These are phyloP conservation scores for Peromyscus maniculatus DNA, from an alignment of 2,113 vertebrate genomes.

Conservation along the genomic window DNA sequence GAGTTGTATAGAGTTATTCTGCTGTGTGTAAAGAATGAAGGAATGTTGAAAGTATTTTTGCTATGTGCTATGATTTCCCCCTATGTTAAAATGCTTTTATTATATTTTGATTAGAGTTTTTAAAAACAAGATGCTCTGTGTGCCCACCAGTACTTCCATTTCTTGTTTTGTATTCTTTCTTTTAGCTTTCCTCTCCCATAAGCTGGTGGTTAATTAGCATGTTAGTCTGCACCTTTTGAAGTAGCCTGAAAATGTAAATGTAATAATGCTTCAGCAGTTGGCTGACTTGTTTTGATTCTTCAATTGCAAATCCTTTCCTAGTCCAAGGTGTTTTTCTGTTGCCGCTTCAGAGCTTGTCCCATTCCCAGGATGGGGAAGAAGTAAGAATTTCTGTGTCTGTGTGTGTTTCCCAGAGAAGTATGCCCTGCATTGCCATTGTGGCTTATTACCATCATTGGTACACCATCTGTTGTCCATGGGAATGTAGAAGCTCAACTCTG, in stretches of 20 bases:
- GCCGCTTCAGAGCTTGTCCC: not conserved
- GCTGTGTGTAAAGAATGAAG: not conserved
- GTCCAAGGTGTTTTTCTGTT: too few species aligned
- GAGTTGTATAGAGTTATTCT: rapidly evolving
- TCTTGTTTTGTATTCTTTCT: not conserved
- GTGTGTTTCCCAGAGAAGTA: not conserved
- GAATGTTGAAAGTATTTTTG: not conserved
- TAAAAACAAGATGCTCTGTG: not conserved
- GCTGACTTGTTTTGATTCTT: not conserved
- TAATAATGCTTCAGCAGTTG: not conserved
- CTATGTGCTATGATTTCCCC: not conserved
- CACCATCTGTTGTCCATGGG: rapidly evolving
- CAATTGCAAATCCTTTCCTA: not conserved
- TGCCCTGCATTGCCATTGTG: rapidly evolving
- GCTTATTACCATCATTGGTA: rapidly evolving
- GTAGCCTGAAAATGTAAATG: not conserved
- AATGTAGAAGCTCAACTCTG: not conserved
- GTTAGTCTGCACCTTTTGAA: rapidly evolving
- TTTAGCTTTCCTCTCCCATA: not conserved
- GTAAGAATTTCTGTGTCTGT: not conserved
- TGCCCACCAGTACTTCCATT: not conserved
- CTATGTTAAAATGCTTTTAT: not conserved
- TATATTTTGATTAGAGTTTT: not conserved
- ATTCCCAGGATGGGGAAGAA: not conserved
- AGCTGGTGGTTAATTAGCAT: not conserved